These are phyloP conservation scores for Echinometra lucunter DNA, from an alignment of 53 echinoderm and acorn worm genomes.

Conservation along the genomic window DNA sequence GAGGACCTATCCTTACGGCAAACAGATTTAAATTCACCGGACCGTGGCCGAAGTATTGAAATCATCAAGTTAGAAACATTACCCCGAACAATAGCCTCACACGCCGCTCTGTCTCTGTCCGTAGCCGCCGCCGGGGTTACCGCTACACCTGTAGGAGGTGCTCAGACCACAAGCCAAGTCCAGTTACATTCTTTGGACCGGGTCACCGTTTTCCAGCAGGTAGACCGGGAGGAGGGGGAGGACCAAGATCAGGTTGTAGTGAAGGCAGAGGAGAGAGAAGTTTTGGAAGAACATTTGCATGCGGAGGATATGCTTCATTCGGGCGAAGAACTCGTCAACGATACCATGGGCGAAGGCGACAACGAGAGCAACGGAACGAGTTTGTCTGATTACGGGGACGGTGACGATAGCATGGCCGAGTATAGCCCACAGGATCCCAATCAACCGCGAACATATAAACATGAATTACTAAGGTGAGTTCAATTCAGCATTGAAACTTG, in stretches of 20 bases:
- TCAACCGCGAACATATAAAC: not conserved
- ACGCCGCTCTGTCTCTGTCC: constrained; percentile 1
- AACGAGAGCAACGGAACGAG: constrained; percentile 64
- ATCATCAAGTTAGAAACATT: constrained; percentile 64
- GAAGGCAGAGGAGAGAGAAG: constrained; percentile 27
- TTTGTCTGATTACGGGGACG: constrained; percentile 60
- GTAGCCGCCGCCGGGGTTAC: constrained; percentile 1
- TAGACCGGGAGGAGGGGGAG: not conserved
- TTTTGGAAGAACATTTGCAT: constrained; percentile 9
- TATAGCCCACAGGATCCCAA: constrained; percentile 54
- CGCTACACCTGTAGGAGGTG: not conserved
- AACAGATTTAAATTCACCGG: constrained; percentile 68
- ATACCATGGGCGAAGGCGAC: constrained; percentile 61
- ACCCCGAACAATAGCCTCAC: constrained; percentile 52
- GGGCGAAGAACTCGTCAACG: constrained; percentile 33
- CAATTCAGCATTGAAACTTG: constrained; percentile 6
- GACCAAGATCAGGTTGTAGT: not conserved
- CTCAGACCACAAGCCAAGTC: not conserved
- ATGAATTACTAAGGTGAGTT: constrained; percentile 51
- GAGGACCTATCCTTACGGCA: constrained; percentile 64
- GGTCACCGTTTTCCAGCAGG: constrained; percentile 19
- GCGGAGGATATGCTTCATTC: constrained; percentile 60
- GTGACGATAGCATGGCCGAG: constrained; percentile 48
- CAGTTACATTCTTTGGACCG: not conserved
- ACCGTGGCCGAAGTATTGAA: constrained; percentile 48